These are phyloP conservation scores for Tortrix viridana DNA, from an alignment of 2,888 invertebrate genomes.

Conservation along the genomic window DNA sequence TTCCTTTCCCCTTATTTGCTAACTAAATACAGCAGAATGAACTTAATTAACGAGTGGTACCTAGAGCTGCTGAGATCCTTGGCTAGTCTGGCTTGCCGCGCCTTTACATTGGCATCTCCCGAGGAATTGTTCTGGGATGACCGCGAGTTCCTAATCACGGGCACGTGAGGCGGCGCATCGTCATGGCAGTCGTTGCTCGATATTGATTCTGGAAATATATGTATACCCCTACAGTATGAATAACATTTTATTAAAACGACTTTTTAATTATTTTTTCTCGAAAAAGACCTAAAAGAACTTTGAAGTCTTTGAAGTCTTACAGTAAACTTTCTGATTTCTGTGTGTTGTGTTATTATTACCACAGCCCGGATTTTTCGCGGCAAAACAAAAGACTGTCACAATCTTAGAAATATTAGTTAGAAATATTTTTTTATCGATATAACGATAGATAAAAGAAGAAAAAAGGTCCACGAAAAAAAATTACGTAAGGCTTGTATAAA, in stretches of 20 bases:
- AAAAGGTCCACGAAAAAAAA: too few relatives aligned
- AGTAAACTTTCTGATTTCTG: too few relatives aligned
- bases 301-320: too few relatives aligned
- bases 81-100: conserved; percentile 77
- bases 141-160: conserved; percentile 71
- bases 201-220: conserved; percentile 64
- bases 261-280: too few relatives aligned
- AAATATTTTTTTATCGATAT: too few relatives aligned
- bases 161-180: conserved; percentile 70
- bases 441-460: too few relatives aligned
- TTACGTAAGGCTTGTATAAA: too few relatives aligned
- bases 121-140: conserved; percentile 63
- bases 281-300: too few relatives aligned
- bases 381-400: too few relatives aligned
- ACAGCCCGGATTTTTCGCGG: too few relatives aligned
- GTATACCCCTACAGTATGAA: conserved; percentile 4
- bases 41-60: conserved; percentile 45
- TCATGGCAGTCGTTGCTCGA: conserved; percentile 77
- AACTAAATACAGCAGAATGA: conserved; percentile 27
- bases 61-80: conserved; percentile 75
- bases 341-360: too few relatives aligned
- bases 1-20: conserved; percentile 84
- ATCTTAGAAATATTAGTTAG: too few relatives aligned
- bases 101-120: conserved; percentile 73
- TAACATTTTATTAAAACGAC: neutral